A percentile compares a stretch with the other conserved stretches of the same genome.
Conservation (phyloP, 2,888 invertebrate genomes). For the Nymphalis polychloros region DNA sequence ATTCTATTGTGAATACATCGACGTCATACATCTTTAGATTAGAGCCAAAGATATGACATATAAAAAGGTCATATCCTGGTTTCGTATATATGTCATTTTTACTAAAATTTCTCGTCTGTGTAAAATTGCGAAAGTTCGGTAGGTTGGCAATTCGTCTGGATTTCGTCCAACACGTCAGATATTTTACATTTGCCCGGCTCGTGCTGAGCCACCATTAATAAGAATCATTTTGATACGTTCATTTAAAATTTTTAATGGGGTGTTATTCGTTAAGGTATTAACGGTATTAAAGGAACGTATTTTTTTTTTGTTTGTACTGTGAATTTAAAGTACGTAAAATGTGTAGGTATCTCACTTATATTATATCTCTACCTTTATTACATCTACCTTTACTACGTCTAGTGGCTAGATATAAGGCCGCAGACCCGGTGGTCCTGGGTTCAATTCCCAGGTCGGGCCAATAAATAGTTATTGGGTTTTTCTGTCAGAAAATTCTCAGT, state of each 20-base stretch:
- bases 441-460: too few species aligned
- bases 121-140: slow-evolving; percentile 12
- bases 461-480: too few species aligned
- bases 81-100: not conserved
- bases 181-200: slow-evolving; percentile 16
- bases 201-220: slow-evolving; percentile 21
- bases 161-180: slow-evolving; percentile 22
- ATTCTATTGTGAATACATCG: too few species aligned
- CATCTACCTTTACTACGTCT: too few species aligned
- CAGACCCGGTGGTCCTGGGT: too few species aligned
- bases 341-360: not conserved
- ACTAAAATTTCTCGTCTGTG: slow-evolving; percentile 4
- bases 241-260: slow-evolving; percentile 5
- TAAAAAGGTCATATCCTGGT: too few species aligned
- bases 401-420: too few species aligned
- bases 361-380: too few species aligned
- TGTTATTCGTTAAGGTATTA: slow-evolving; percentile 4
- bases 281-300: not conserved
- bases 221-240: slow-evolving; percentile 14
- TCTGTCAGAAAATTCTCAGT: too few species aligned
- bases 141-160: slow-evolving; percentile 24
- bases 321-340: not conserved
- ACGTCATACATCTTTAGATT: not conserved
- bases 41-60: not conserved
- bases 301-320: not conserved